Evolutionary conservation across 1,140 invertebrate genomes (phyloP).

Genomic region (Papilio dardanus): DNA sequence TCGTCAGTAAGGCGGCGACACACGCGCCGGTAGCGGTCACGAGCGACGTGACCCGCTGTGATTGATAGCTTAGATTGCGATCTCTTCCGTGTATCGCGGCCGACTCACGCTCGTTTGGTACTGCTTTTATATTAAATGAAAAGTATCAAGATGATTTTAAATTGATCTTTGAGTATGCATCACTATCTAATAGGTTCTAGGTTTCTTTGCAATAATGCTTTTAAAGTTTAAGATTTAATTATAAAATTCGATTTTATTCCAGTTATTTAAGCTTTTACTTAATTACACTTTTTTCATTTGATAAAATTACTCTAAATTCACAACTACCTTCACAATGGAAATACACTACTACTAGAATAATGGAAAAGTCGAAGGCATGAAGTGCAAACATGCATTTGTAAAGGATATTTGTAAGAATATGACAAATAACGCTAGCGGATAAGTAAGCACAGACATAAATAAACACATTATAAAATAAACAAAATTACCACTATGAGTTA

Average conservation of each 20-base stretch:
- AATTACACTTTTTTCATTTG: too few species aligned
- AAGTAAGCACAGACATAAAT: background rate
- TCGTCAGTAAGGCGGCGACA: conserved; percentile 17
- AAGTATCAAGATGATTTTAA: conserved; percentile 1
- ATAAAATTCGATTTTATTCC: too few species aligned
- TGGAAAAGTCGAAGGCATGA: background rate
- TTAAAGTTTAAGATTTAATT: too few species aligned
- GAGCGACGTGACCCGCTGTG: conserved; percentile 50
- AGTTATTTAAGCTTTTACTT: too few species aligned
- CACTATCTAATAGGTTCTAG: too few species aligned
- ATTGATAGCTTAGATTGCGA: conserved; percentile 53
- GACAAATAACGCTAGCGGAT: background rate
- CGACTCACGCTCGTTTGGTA: conserved; percentile 1
- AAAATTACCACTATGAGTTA: background rate
- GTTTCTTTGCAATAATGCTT: too few species aligned
- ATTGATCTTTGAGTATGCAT: background rate
- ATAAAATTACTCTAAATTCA: too few species aligned
- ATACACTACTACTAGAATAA: too few species aligned
- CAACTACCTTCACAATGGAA: too few species aligned
- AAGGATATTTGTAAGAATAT: background rate
- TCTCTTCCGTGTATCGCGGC: conserved; percentile 56
- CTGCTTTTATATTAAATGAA: conserved; percentile 12
- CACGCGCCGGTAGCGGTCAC: conserved; percentile 36
- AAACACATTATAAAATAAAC: background rate
- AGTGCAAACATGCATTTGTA: background rate